Evolutionary conservation across 2,797 vertebrate species (phyloP), one percentile per base, ranked within the genome.

Genomic region (Epinephelus malabaricus): DNA sequence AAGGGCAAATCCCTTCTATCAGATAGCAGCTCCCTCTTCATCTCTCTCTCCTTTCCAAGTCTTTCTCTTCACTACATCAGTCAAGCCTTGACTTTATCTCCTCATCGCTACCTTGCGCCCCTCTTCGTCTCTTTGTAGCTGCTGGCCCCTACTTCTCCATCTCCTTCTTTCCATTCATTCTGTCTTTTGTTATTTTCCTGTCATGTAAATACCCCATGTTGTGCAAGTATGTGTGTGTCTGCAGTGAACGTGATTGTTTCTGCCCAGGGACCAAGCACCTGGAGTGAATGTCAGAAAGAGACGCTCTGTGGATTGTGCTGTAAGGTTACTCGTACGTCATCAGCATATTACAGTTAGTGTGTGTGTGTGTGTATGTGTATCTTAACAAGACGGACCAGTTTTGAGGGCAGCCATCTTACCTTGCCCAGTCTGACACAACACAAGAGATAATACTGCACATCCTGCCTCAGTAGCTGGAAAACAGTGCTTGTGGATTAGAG

Each of bases 1-100:
- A 90, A 89, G 88, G 92, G 83, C 92, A 95, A 95, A 95, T 94
- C 94, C 91, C 87, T 88, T 91, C 87, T 84, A 94, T 94, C 93
- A 92, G 92, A 93, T 92, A 92, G 78, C 79, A 83, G 85, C 87
- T 88, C 88, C 86, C 71, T 75, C 84, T 84, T 88, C 84, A 89
- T 89, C 89, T 86, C 88, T 89, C 82, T 53, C 80, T 90, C 76
- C 71, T 56, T 82, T 62, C 78, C 80, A 73, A 84, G 74, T 76
- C 82, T 73, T 85, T 88, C 89, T 92, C 84, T 84, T 80, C 77
- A 79, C 76, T 73, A 62, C 79, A 72, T 89, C 83, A 89, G 83
- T 78, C 87, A 81, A 81, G 82, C 84, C 85, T 83, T 85, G 83
- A 79, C 76, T 89, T 85, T 88, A 90, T 92, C 88, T 88, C 82